Percentiles rank a stretch among this genome's conserved stretches.
phyloP scores from a whole-genome alignment of 2,113 vertebrate species.

The Pelodiscus sinensis region DNA sequence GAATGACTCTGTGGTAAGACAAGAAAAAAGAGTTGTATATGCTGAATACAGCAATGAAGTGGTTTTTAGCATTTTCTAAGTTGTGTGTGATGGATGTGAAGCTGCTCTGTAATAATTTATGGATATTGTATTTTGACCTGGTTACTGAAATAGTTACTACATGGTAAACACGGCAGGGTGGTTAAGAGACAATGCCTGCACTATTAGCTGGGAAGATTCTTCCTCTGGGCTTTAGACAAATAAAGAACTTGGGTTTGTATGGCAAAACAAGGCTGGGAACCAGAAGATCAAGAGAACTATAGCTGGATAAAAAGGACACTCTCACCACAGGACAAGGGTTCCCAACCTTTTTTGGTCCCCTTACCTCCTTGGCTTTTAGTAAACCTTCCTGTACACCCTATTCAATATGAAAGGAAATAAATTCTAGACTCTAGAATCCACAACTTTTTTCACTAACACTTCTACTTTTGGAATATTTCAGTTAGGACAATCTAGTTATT shows the following conservation, averaged over 20 bases:
- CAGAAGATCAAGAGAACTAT: neutral
- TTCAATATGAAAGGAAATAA: no score
- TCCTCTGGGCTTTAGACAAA: neutral
- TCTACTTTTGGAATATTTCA: no score
- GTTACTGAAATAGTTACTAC: conserved; percentile 59
- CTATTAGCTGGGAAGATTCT: conserved; percentile 7
- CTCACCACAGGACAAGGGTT: no score
- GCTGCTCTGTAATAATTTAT: conserved; percentile 52
- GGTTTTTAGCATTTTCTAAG: conserved; percentile 16
- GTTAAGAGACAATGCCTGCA: neutral
- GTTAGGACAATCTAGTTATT: no score
- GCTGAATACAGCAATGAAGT: conserved; percentile 27
- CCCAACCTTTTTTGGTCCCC: no score
- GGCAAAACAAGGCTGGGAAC: accelerated
- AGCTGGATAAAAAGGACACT: neutral
- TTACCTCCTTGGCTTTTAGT: no score
- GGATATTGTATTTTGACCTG: conserved; percentile 56
- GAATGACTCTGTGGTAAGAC: conserved; percentile 4
- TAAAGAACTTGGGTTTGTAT: neutral
- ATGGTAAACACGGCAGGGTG: neutral
- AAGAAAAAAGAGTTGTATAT: conserved; percentile 36
- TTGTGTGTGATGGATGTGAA: conserved; percentile 51
- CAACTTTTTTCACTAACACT: no score
- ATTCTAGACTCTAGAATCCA: no score
- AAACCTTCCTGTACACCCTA: no score